Percentiles rank a stretch among this genome's conserved stretches.
Evolutionary conservation across 2,888 invertebrate genomes (phyloP).

Genomic region (Zaprionus bogoriensis): DNA sequence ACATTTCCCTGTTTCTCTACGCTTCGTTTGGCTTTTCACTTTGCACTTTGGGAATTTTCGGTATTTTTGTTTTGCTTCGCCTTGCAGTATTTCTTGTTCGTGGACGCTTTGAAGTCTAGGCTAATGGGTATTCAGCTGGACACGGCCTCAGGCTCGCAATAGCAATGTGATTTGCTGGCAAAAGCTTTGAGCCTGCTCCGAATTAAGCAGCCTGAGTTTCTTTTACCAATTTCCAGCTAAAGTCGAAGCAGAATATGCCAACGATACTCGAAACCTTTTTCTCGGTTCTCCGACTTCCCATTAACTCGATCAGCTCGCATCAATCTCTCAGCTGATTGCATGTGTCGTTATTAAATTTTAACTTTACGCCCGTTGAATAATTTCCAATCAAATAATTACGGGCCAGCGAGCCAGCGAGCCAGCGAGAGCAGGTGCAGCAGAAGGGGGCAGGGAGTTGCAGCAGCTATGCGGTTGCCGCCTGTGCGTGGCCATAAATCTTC

Average conservation of each 20-base stretch:
- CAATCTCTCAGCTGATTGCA: slow-evolving; percentile 46
- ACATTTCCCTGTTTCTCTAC: not conserved
- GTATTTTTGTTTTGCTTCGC: slow-evolving; percentile 13
- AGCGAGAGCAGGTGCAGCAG: too few relatives aligned
- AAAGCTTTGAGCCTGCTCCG: too few relatives aligned
- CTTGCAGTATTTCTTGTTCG: slow-evolving; percentile 20
- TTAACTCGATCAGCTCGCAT: slow-evolving; percentile 22
- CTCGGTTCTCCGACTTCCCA: not conserved
- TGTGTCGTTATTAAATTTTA: slow-evolving; percentile 58
- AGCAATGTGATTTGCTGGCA: slow-evolving; percentile 6
- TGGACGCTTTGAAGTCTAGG: slow-evolving; percentile 12
- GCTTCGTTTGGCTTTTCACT: slow-evolving; percentile 18
- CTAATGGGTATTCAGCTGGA: slow-evolving; percentile 14
- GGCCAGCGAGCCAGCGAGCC: slow-evolving; percentile 48
- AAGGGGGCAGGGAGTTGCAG: too few relatives aligned
- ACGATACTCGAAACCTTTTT: too few relatives aligned
- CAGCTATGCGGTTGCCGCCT: slow-evolving; percentile 31
- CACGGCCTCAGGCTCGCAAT: not conserved
- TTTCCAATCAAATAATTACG: slow-evolving; percentile 70
- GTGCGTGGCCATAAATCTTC: slow-evolving; percentile 63
- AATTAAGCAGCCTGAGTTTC: too few relatives aligned
- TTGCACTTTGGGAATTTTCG: slow-evolving; percentile 24
- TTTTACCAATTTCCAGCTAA: too few relatives aligned
- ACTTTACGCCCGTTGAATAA: slow-evolving; percentile 62
- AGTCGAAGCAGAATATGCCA: too few relatives aligned